Base-by-base conservation (phyloP, 2,113 vertebrate species). In the Octodon degus region DNA sequence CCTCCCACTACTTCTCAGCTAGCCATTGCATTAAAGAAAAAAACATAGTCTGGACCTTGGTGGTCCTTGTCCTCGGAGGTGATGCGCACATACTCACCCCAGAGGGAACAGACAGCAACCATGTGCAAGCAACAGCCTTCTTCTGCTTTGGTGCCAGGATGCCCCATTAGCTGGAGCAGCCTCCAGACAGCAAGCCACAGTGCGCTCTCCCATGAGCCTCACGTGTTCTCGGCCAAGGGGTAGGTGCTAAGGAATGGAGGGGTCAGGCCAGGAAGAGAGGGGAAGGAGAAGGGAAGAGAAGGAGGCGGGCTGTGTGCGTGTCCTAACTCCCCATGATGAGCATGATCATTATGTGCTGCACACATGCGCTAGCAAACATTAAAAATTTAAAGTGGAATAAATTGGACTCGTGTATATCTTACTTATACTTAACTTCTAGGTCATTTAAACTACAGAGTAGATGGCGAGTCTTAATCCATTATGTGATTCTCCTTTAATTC, bases 391-490 rank as follows among this genome's bases (percentile, higher is more conserved):
- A 14, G 14, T 72, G 1, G 40, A 43, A 43, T 47, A 47, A 68
- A 86, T 70, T 83, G 80, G 43, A 67, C 37, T 80, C 86, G 22
- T 74, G 82, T 19, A 65, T 55, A 84, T 53, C 87, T 80, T 68
- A 67, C 62, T 83, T 90, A 70, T 72, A 63, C 47, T 92, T 60
- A 79, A 50, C 53, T 88, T 67, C 67, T 17, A 32, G 9, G 19
- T 68, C 12, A 86, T 93, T 96, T 53, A 68, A 90, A 88, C 2
- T 47, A 55, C 25, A 77, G 34, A 81, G n/a, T 19, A 53, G n/a
- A 37, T 19, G 34, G 3, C 74, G 62, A 62, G 76, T 95, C 37
- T 80, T 85, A 86, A 62, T 22, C 25, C 89, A 84, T 62, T 62
- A 19, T 13, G 55, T 74, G 30, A 37, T 91, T 79, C 74, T 50